Evolutionary conservation across 2,888 invertebrate species (phyloP), one percentile per base, ranked within the genome.

Genomic region (Koerneria pararmatus): DNA sequence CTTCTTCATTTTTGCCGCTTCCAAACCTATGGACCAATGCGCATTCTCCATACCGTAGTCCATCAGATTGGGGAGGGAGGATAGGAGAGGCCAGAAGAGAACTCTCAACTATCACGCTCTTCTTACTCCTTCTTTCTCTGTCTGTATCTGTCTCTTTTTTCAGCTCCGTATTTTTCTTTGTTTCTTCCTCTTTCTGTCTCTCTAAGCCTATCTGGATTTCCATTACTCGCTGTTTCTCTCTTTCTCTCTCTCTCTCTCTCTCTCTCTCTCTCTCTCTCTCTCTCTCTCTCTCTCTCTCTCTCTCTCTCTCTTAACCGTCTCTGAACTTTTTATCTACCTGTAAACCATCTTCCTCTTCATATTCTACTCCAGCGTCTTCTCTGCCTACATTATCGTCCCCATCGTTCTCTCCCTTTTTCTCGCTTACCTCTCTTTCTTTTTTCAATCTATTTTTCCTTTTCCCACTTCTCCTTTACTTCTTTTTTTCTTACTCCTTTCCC

Each of bases 361-460:
- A 5, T 51, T n/a, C 8, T 51, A n/a, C n/a, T 51, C 6, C 51
- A 5, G n/a, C 60, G 11, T 60, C 46, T 48, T 27, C 27, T 27
- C 24, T 34, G 4, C 32, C 4, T 49, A 8, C 48, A 27, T 49
- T 59, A 31, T 48, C n/a, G 24, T 60, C 49, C 49, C 32, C 22
- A 34, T 19, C 61, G 24, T 27, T 51, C 49, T 62, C 11, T 62
- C 59, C 27, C 59, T 29, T 41, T n/a, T n/a, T 31, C 1, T 51
- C 61, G 27, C 51, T 49, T 31, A 22, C 22, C 60, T 54, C 63
- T 63, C 54, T 35, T n/a, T 2, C 24, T 41, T 4, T 54, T 22
- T n/a, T 41, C 53, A 29, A 31, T 31, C 24, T 46, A 46, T 63
- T 63, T 63, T 63, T 41, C 41, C 60, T 60, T 48, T 48, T 41